Evolutionary conservation across 1,140 invertebrate genomes (phyloP).

Genomic region (Drosophila cardini): DNA sequence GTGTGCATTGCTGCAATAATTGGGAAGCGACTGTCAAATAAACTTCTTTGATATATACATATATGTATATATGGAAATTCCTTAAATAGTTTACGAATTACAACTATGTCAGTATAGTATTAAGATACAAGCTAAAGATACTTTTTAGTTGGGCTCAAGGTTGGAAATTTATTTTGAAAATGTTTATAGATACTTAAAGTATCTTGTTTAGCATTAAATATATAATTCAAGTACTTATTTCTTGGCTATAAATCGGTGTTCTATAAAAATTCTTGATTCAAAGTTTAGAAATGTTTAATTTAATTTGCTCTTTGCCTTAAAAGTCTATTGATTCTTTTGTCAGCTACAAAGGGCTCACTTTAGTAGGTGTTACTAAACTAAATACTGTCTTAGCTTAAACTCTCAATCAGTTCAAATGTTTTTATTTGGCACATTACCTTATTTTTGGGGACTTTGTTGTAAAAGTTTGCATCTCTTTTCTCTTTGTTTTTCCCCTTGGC

Average conservation of each 20-base stretch:
- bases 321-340: too few species aligned
- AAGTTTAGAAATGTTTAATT: too few species aligned
- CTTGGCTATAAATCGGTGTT: too few species aligned
- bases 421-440: background rate
- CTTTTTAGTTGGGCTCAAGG: background rate
- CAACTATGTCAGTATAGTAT: background rate
- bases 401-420: background rate
- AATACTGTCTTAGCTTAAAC: background rate
- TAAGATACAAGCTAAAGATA: background rate
- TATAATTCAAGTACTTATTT: too few species aligned
- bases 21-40: constrained; percentile 1
- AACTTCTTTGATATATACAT: background rate
- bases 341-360: too few species aligned
- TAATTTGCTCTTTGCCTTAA: too few species aligned
- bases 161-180: too few species aligned
- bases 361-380: too few species aligned
- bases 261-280: too few species aligned
- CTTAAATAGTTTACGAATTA: background rate
- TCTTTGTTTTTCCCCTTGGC: background rate
- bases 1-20: constrained; percentile 44
- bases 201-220: background rate
- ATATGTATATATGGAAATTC: background rate
- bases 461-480: constrained; percentile 3
- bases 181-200: too few species aligned
- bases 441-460: constrained; percentile 9